Evolutionary conservation across 2,113 vertebrate species (phyloP), one percentile per base, ranked within the genome.

Genomic region (human (Homo sapiens)): DNA sequence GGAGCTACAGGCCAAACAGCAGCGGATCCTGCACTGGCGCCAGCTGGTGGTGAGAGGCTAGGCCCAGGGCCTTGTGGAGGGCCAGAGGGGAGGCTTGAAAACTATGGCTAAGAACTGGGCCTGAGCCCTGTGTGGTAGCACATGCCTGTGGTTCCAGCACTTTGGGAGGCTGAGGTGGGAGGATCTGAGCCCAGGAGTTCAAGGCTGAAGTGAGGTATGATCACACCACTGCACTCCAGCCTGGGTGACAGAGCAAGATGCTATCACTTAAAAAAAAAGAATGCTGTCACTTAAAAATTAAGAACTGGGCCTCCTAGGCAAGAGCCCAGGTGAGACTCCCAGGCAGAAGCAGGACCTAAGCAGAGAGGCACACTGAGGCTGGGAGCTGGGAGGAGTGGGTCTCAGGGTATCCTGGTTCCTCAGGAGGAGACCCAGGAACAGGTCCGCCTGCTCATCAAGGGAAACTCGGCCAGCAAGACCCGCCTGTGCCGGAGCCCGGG

Each of bases 1-100:
- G 35, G 98, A 94, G n/a, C 98, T 99, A 7, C 99, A 97, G 66
- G 97, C 97, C 76, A 99, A 99, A 96, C 99, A 99, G 98, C 98
- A 99, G 85, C 98, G 98, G 83, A 99, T 99, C 92, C 95, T 99
- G 97, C 86, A 25, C 81, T 98, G 97, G 97, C 97, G 96, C 43
- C 94, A 59, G 64, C 97, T 88, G 45, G 93, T 98, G 98, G 98
- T 98, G 57, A 98, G 98, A 88, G 40, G 1, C 35, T 1, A 57
- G 27, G 13, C 61, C 89, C 0, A 0, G 5, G 80, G 40, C 72
- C 81, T 59, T n/a, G 10, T 2, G 2, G 68, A 55, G 72, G 72
- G 45, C 30, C 75, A 40, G 55, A 83, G 25, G 27, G 14, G 25
- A 32, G 89, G 10, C n/a, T 27, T 11, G 5, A 9, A 70, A 43